Base-by-base conservation (phyloP, 2,888 invertebrate species). In the Melitaea athalia region DNA sequence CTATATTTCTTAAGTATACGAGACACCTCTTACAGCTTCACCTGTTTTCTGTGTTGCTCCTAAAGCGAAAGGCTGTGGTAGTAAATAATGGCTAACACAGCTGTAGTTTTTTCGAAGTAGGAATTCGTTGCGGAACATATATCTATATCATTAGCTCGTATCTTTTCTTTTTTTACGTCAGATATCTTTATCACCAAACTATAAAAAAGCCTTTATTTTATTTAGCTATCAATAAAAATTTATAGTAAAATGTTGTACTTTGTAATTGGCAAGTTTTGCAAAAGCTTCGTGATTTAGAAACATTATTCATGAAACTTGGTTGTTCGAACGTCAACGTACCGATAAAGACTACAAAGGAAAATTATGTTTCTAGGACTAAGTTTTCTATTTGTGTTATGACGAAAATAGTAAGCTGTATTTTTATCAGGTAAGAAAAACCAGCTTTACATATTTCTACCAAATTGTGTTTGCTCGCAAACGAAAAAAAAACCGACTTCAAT, bases 301-400 rank as follows among this genome's bases (percentile, higher is more conserved):
- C 77, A 84, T 84, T 82, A 84, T 67, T 84, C 79, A 84, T 78
- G 76, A 77, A 72, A 70, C 68, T 66, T 45, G 49, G 64, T 70
- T 76, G 77, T 80, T 81, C 75, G 74, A 79, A 82, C 77, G 81
- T 83, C 82, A 80, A 73, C 79, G 53, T 38, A 53, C 69, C 81
- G 78, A 82, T 82, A 81, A 78, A 76, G 62, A 64, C 59, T 63
- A 55, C 72, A 73, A 77, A 72, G 72, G 61, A 64, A 70, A 70
- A 63, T 68, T 60, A 59, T 64, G 33, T 59, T 64, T 60, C 45
- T 45, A 24, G 60, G 57, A 49, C 49, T 49, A 69, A 62, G 45
- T 7, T 61, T 14, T n/a, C 12, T 31, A 49, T 75, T 77, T 76
- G 11, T 57, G 10, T 14, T 15, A 3, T 15, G 5, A 15, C 0